Evolutionary conservation across 1,140 invertebrate genomes (phyloP).

Genomic region (Leguminivora glycinivorella): DNA sequence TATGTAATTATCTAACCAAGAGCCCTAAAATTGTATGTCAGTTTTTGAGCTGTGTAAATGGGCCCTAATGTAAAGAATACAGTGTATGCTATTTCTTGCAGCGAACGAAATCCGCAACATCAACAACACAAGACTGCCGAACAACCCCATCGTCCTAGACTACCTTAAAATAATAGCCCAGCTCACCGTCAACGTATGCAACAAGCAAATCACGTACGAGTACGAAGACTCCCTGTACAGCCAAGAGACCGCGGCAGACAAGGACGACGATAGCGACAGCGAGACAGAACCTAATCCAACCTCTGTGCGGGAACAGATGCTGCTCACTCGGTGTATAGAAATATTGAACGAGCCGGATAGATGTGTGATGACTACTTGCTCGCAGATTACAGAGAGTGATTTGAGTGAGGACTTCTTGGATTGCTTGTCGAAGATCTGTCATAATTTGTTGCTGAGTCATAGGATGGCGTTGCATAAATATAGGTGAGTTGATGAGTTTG

Average conservation of each 20-base stretch:
- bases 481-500: constrained; percentile 79
- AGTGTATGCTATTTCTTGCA: too few species aligned
- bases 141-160: constrained; percentile 59
- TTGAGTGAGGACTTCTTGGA: constrained; percentile 81
- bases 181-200: constrained; percentile 72
- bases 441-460: constrained; percentile 87
- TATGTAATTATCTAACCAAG: too few species aligned
- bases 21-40: too few species aligned
- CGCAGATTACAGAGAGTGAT: constrained; percentile 81
- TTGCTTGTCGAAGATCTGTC: constrained; percentile 87
- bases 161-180: constrained; percentile 72
- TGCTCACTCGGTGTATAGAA: constrained; percentile 67
- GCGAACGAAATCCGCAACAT: constrained; percentile 53
- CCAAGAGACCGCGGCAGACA: constrained; percentile 73
- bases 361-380: constrained; percentile 80
- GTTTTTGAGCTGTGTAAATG: too few species aligned
- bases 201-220: constrained; percentile 69
- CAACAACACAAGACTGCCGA: constrained; percentile 62
- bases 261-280: constrained; percentile 76
- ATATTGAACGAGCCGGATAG: constrained; percentile 84
- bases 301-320: constrained; percentile 60
- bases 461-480: constrained; percentile 88
- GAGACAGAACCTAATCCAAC: constrained; percentile 70
- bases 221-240: constrained; percentile 70
- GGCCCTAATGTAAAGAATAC: too few species aligned